Evolutionary conservation across 2,888 invertebrate species (phyloP).

Genomic region (Athalia circularis): DNA sequence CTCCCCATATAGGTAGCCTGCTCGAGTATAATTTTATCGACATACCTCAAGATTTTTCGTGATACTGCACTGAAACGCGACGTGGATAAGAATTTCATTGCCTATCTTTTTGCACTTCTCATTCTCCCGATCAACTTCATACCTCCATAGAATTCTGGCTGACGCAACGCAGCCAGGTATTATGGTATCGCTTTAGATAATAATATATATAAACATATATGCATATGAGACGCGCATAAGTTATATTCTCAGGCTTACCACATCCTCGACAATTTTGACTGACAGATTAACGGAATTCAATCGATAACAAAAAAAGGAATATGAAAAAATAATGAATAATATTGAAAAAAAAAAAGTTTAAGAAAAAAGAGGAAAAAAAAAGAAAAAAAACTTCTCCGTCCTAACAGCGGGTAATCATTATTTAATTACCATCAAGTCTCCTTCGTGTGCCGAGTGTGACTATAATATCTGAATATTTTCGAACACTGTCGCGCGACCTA

Average conservation of each 20-base stretch:
- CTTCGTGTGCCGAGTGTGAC: neutral
- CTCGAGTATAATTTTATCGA: slow-evolving; percentile 38
- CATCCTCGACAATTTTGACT: neutral
- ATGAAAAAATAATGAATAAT: neutral
- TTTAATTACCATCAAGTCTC: slow-evolving; percentile 1
- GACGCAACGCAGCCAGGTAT: slow-evolving; percentile 11
- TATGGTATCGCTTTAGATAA: neutral
- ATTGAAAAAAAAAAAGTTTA: neutral
- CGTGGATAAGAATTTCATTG: slow-evolving; percentile 35
- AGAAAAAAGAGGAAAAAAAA: neutral
- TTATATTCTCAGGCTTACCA: neutral
- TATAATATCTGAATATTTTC: neutral
- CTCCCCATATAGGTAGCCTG: slow-evolving; percentile 16
- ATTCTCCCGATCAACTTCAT: slow-evolving; percentile 20
- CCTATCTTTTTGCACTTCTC: slow-evolving; percentile 25
- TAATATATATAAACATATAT: too few species aligned
- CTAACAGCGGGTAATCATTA: neutral
- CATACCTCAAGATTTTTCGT: slow-evolving; percentile 35
- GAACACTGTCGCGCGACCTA: neutral
- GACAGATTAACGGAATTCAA: slow-evolving; percentile 6
- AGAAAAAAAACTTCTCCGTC: neutral
- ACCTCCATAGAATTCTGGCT: neutral
- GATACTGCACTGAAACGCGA: slow-evolving; percentile 5
- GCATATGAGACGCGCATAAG: neutral
- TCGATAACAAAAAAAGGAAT: too few species aligned